These are phyloP conservation scores for Umimayanthus chanpuru DNA, from an alignment of 92 coral and sea anemone genomes.

Conservation along the genomic window DNA sequence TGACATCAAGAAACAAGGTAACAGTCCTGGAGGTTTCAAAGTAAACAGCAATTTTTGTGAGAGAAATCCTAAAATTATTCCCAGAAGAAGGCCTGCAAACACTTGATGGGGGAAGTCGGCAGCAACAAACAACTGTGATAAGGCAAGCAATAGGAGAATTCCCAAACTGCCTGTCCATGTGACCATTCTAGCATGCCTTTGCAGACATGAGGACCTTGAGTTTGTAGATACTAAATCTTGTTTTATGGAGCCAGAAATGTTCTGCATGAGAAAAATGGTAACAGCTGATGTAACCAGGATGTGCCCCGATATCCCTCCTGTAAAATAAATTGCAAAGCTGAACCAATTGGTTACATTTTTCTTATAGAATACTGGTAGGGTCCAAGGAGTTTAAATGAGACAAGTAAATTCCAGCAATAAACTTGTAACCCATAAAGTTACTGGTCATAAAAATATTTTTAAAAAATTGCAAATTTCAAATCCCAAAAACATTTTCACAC, in stretches of 20 bases:
- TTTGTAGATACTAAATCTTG: background rate
- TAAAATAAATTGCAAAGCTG: background rate
- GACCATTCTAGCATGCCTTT: background rate
- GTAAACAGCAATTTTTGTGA: background rate
- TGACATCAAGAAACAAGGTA: constrained; percentile 28
- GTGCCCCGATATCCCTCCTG: constrained; percentile 53
- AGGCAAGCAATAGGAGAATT: constrained; percentile 15
- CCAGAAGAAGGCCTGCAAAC: constrained; percentile 29
- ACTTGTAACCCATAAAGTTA: too few relatives aligned
- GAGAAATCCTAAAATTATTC: constrained; percentile 22
- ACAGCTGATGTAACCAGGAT: constrained; percentile 46
- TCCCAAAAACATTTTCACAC: too few relatives aligned
- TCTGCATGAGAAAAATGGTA: constrained; percentile 16
- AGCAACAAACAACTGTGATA: constrained; percentile 45
- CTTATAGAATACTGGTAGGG: too few relatives aligned
- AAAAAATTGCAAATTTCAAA: too few relatives aligned
- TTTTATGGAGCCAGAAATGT: background rate
- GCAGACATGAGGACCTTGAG: background rate
- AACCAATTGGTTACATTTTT: background rate
- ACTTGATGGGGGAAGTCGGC: constrained; percentile 57
- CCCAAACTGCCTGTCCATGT: constrained; percentile 20
- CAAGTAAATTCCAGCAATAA: too few relatives aligned
- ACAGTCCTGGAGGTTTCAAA: background rate
- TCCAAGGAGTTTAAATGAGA: too few relatives aligned
- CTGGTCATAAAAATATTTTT: too few relatives aligned